These are phyloP conservation scores for Temnothorax nylanderi DNA, from an alignment of 1,140 invertebrate genomes.

Conservation along the genomic window DNA sequence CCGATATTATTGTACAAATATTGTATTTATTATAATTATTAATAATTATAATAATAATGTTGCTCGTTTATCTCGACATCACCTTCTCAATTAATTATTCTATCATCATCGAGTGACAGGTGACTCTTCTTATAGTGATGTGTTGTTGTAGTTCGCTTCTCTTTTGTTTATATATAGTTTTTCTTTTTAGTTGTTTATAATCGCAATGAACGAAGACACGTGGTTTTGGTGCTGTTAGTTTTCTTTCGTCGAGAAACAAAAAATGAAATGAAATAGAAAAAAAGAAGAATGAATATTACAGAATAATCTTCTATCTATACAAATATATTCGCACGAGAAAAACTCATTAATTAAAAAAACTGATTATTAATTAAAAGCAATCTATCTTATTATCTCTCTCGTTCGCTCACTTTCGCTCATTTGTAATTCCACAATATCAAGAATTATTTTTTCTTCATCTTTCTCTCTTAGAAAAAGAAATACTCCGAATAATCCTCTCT, in stretches of 20 bases:
- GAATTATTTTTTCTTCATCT: constrained; percentile 19
- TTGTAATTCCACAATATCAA: constrained; percentile 63
- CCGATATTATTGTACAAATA: constrained; percentile 85
- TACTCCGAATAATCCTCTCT: not conserved
- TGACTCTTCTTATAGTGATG: constrained; percentile 56
- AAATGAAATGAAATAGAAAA: constrained; percentile 7
- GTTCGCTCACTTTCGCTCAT: constrained; percentile 39
- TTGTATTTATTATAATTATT: constrained; percentile 86
- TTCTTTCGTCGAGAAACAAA: constrained; percentile 49
- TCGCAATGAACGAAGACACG: constrained; percentile 69
- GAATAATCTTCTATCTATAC: constrained; percentile 57
- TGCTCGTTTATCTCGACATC: constrained; percentile 79
- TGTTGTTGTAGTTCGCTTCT: constrained; percentile 72
- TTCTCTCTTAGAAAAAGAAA: constrained; percentile 40
- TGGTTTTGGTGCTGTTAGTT: constrained; percentile 47
- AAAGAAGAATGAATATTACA: constrained; percentile 41
- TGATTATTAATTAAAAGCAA: constrained; percentile 69
- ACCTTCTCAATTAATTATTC: constrained; percentile 74
- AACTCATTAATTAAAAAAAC: constrained; percentile 72
- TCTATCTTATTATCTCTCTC: constrained; percentile 63
- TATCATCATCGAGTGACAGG: constrained; percentile 18
- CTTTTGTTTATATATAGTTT: constrained; percentile 64
- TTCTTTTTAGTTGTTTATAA: constrained; percentile 65
- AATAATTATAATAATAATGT: constrained; percentile 85
- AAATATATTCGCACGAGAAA: constrained; percentile 68